Evolutionary conservation across 2,888 invertebrate genomes (phyloP).

Genomic region (Pollenia labialis): DNA sequence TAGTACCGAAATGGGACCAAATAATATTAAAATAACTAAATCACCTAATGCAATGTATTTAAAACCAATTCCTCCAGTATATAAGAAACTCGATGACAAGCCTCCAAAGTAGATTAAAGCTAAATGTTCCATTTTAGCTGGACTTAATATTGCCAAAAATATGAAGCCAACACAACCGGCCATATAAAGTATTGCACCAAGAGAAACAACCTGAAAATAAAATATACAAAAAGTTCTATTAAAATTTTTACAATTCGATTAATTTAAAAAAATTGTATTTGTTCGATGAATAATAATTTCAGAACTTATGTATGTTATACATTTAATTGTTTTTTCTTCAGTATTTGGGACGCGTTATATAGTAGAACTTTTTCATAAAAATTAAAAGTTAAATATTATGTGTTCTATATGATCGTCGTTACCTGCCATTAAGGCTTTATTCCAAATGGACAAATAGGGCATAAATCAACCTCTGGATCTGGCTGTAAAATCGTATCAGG

Average conservation of each 20-base stretch:
- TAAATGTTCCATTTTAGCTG: conserved; percentile 96
- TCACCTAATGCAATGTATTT: conserved; percentile 98
- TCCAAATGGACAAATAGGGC: no score
- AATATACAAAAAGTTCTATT: background rate
- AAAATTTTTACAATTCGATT: background rate
- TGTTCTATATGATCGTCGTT: no score
- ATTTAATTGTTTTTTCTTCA: no score
- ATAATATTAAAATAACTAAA: conserved; percentile 94
- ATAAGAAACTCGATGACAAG: conserved; percentile 96
- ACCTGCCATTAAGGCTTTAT: no score
- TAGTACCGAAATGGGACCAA: conserved; percentile 96
- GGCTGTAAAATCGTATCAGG: no score
- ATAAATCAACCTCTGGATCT: no score
- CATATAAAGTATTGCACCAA: conserved; percentile 94
- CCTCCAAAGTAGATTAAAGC: conserved; percentile 98
- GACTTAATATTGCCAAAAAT: conserved; percentile 90
- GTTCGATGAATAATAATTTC: no score
- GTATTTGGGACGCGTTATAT: no score
- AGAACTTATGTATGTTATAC: no score
- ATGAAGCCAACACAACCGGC: conserved; percentile 94
- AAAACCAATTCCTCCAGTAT: conserved; percentile 97
- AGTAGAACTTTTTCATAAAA: no score
- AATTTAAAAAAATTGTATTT: no score
- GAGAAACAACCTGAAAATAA: conserved; percentile 89
- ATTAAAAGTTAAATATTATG: no score